Percentiles rank a stretch among this genome's conserved stretches.
These are phyloP conservation scores for Poeciliopsis paucimaculata DNA, from an alignment of 2,797 vertebrate genomes.

Conservation along the genomic window DNA sequence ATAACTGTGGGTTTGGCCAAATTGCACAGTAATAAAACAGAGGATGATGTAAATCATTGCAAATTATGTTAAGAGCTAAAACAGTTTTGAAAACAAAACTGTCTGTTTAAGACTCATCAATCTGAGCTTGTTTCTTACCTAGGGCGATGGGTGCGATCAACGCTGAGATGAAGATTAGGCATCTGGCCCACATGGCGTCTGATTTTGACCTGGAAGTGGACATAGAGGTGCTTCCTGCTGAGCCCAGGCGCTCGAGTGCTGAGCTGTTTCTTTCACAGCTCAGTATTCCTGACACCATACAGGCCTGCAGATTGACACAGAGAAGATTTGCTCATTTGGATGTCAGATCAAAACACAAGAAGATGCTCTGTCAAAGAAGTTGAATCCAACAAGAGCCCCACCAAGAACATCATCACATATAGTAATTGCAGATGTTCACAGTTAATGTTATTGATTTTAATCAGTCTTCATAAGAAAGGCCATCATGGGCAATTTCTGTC, in stretches of 20 bases:
- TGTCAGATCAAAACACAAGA: background rate
- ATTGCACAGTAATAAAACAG: constrained; percentile 10
- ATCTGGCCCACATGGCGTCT: constrained; percentile 92
- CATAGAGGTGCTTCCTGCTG: constrained; percentile 70
- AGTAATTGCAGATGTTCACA: too few relatives aligned
- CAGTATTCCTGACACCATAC: constrained; percentile 67
- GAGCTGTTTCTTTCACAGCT: constrained; percentile 69
- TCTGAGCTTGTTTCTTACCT: constrained; percentile 78
- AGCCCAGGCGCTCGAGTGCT: constrained; percentile 63
- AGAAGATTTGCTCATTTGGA: constrained; percentile 40
- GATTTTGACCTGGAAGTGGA: constrained; percentile 76
- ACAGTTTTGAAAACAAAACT: background rate
- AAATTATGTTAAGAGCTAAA: background rate
- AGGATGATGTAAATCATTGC: constrained; percentile 23
- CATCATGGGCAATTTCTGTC: too few relatives aligned
- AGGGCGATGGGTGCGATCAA: constrained; percentile 84
- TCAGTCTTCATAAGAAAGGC: too few relatives aligned
- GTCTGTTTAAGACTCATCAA: background rate
- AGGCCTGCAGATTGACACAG: constrained; percentile 60
- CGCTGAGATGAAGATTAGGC: constrained; percentile 87
- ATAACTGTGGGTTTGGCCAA: constrained; percentile 10
- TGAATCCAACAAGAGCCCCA: background rate
- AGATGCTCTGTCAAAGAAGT: background rate
- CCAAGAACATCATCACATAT: too few relatives aligned
- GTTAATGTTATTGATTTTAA: too few relatives aligned